These are phyloP conservation scores for Todus mexicanus DNA, from an alignment of 2,797 vertebrate species.

Conservation along the genomic window DNA sequence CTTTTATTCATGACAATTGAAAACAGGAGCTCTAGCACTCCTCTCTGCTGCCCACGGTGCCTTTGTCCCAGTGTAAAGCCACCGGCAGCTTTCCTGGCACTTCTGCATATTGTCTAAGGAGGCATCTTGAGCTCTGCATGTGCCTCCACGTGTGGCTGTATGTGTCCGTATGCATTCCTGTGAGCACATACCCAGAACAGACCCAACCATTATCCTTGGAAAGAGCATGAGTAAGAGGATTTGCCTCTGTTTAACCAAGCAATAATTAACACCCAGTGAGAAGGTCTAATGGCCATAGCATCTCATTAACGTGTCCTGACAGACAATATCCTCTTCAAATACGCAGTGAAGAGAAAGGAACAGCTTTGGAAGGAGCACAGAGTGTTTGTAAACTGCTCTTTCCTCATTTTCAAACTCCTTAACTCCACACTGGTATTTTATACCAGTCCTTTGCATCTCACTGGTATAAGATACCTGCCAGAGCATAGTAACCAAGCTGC, in stretches of 20 bases:
- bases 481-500: not conserved
- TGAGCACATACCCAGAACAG: not conserved
- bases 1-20: not conserved
- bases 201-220: not conserved
- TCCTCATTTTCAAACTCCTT: not conserved
- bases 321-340: not conserved
- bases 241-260: conserved; percentile 6
- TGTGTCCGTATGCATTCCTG: not conserved
- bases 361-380: not conserved
- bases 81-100: not conserved
- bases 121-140: not conserved
- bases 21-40: not conserved
- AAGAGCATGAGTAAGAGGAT: conserved; percentile 2
- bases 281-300: not conserved
- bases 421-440: too few relatives aligned
- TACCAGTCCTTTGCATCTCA: too few relatives aligned
- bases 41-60: not conserved
- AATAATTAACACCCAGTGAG: not conserved
- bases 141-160: rapidly evolving
- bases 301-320: not conserved
- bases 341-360: not conserved
- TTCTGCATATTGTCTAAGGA: not conserved
- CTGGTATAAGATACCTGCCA: not conserved
- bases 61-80: not conserved
- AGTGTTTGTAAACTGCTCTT: not conserved